These are phyloP conservation scores for Hydrolagus colliei DNA, from an alignment of 2,797 vertebrate genomes.

Conservation along the genomic window DNA sequence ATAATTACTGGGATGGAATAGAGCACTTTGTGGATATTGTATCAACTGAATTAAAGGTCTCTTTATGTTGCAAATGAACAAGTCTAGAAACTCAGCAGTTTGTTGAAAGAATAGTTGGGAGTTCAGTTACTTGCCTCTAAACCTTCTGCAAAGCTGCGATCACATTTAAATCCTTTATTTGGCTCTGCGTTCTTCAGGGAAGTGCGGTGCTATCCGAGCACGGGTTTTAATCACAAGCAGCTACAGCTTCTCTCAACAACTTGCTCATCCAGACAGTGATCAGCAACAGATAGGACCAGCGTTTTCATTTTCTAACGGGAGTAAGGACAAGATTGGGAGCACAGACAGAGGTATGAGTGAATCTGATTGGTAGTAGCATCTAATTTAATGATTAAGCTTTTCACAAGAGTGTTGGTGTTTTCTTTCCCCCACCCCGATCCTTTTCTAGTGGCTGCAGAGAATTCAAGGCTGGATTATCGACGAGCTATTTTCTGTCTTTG, in stretches of 20 bases:
- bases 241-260: no score
- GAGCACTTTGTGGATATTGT: neutral
- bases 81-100: neutral
- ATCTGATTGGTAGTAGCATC: neutral
- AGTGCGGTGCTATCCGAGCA: neutral
- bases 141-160: neutral
- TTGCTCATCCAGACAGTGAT: no score
- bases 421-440: neutral
- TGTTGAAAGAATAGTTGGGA: neutral
- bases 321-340: neutral
- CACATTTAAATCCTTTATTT: neutral
- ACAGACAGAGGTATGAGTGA: no score
- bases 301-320: neutral
- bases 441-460: neutral
- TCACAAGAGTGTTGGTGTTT: neutral
- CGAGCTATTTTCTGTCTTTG: neutral
- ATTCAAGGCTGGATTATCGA: neutral
- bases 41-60: neutral
- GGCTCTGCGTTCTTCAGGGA: neutral
- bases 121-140: neutral
- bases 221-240: neutral
- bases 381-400: slow-evolving; percentile 26
- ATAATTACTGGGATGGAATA: neutral
- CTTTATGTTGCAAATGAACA: no score
- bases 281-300: neutral